A percentile compares a stretch with the other conserved stretches of the same genome.
These are phyloP conservation scores for Theocolax elegans DNA, from an alignment of 1,140 invertebrate species.

Conservation along the genomic window DNA sequence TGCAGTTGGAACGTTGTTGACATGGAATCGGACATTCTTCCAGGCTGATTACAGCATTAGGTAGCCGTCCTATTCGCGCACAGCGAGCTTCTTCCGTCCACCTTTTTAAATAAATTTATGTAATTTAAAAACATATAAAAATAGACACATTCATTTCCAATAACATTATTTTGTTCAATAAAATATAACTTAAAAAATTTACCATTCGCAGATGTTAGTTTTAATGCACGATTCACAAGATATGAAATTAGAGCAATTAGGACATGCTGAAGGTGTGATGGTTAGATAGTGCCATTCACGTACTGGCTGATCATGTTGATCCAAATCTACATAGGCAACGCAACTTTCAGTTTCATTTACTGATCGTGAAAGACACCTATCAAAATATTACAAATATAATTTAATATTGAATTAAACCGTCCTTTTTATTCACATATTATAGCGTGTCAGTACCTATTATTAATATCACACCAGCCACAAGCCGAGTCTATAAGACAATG, in stretches of 20 bases:
- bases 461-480: constrained; percentile 91
- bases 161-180: neutral
- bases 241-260: constrained; percentile 89
- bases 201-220: constrained; percentile 84
- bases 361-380: constrained; percentile 67
- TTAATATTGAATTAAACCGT: neutral
- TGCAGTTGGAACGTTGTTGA: constrained; percentile 79
- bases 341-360: constrained; percentile 76
- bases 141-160: no score
- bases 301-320: constrained; percentile 53
- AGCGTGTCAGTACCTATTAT: constrained; percentile 70
- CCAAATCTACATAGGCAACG: constrained; percentile 56
- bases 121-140: neutral
- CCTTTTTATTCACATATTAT: no score
- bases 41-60: constrained; percentile 73
- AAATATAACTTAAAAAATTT: neutral
- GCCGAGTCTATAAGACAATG: constrained; percentile 88
- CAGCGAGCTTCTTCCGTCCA: constrained; percentile 86
- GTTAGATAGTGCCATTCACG: constrained; percentile 83
- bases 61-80: constrained; percentile 78
- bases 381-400: constrained; percentile 27
- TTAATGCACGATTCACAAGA: constrained; percentile 82
- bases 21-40: constrained; percentile 81
- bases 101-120: constrained; percentile 7
- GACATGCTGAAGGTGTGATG: constrained; percentile 82